A percentile compares a stretch with the other conserved stretches of the same genome.
Evolutionary conservation across 2,113 vertebrate genomes (phyloP).

Genomic region (Myotis yumanensis): DNA sequence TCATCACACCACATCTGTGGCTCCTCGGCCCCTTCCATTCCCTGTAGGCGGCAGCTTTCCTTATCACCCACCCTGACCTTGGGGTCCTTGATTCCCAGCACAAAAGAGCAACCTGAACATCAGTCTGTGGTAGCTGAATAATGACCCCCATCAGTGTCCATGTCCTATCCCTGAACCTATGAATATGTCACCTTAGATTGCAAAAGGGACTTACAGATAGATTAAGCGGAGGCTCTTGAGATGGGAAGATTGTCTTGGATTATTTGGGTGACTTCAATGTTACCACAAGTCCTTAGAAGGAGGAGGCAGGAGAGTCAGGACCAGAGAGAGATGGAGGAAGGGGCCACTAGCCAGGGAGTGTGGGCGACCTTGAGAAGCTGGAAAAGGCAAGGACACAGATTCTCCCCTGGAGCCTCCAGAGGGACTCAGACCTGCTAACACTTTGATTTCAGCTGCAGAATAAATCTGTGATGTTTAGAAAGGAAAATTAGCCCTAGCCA

Average conservation of each 20-base stretch:
- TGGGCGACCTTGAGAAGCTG: background rate
- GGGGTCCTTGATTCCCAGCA: background rate
- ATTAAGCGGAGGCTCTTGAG: no score
- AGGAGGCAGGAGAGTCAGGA: background rate
- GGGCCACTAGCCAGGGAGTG: accelerated
- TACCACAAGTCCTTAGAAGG: background rate
- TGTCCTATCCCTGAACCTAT: no score
- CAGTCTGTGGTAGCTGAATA: background rate
- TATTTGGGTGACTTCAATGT: no score
- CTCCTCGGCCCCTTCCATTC: background rate
- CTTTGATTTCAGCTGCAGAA: background rate
- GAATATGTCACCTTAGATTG: no score
- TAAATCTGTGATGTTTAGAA: no score
- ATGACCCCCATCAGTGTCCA: no score
- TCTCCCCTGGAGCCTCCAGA: no score
- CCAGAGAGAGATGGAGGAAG: background rate
- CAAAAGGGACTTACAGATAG: no score
- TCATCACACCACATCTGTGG: accelerated
- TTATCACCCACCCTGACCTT: background rate
- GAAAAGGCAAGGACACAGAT: background rate
- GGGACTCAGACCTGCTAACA: background rate
- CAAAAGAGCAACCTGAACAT: background rate
- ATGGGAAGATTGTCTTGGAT: no score
- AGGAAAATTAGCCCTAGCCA: no score
- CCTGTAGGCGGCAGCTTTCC: background rate